Evolutionary conservation across 2,113 vertebrate species (phyloP).

Genomic region (Dissostichus mawsoni): DNA sequence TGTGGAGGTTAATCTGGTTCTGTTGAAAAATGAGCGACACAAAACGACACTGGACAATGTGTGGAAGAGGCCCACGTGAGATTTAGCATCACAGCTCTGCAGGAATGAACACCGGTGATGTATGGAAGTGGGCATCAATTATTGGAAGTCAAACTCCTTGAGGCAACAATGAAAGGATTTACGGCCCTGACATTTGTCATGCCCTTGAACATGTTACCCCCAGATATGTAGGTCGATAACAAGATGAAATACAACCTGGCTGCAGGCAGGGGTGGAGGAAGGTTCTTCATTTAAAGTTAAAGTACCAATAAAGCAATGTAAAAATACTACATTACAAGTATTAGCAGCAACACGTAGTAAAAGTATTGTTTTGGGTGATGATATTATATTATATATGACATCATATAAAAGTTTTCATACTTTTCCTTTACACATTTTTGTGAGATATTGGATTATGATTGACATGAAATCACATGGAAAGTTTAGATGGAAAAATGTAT

Average conservation of each 20-base stretch:
- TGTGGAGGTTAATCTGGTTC: slow-evolving; percentile 38
- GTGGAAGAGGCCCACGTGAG: slow-evolving; percentile 27
- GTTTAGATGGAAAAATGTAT: no score
- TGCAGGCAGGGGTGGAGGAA: background rate
- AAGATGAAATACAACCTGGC: slow-evolving; percentile 63
- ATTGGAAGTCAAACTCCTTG: slow-evolving; percentile 66
- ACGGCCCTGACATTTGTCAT: slow-evolving; percentile 64
- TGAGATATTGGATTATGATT: no score
- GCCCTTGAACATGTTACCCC: slow-evolving; percentile 65
- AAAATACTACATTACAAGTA: no score
- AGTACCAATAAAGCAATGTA: no score
- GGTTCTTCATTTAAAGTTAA: no score
- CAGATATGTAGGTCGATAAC: slow-evolving; percentile 58
- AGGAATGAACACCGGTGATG: slow-evolving; percentile 32
- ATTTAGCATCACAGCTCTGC: slow-evolving; percentile 11
- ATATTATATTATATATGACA: no score
- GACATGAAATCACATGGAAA: no score
- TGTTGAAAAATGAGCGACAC: slow-evolving; percentile 35
- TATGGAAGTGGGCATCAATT: slow-evolving; percentile 66
- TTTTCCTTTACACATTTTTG: no score
- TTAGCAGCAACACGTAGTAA: no score
- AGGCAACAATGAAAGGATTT: slow-evolving; percentile 76
- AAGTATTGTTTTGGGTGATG: no score
- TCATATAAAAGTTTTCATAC: no score
- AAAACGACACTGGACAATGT: slow-evolving; percentile 40